Percentiles rank a stretch among this genome's conserved stretches.
These are phyloP conservation scores for Macroteleia sp. DNA, from an alignment of 2,888 invertebrate genomes.

Conservation along the genomic window DNA sequence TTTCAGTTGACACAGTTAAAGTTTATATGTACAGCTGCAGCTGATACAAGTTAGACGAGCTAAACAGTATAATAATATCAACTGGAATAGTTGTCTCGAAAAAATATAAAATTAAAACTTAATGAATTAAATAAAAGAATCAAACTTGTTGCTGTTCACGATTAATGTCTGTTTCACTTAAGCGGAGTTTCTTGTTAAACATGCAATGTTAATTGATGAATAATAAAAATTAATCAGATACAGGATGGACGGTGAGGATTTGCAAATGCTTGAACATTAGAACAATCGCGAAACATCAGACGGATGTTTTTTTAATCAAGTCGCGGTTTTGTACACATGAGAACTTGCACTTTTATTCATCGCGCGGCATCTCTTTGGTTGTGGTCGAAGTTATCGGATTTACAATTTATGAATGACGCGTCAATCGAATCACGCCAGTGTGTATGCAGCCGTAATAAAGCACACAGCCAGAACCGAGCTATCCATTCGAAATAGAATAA, in stretches of 20 bases:
- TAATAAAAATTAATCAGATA: not conserved
- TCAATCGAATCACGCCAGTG: conserved; percentile 38
- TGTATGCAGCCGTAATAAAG: conserved; percentile 16
- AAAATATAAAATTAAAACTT: too few relatives aligned
- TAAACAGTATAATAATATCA: too few relatives aligned
- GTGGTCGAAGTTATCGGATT: conserved; percentile 19
- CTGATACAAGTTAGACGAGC: too few relatives aligned
- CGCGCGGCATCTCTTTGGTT: conserved; percentile 38
- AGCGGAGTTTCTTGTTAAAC: too few relatives aligned
- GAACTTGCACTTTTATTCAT: conserved; percentile 26
- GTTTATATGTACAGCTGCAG: too few relatives aligned
- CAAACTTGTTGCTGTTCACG: too few relatives aligned
- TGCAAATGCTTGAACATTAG: conserved; percentile 1
- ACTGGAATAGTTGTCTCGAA: too few relatives aligned
- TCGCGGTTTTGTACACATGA: conserved; percentile 27
- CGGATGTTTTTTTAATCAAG: conserved; percentile 25
- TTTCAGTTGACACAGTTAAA: too few relatives aligned
- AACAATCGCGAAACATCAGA: conserved; percentile 33
- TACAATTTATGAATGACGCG: conserved; percentile 55
- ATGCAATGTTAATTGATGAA: too few relatives aligned
- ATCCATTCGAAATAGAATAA: conserved; percentile 24
- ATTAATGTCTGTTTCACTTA: too few relatives aligned
- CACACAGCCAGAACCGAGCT: conserved; percentile 15
- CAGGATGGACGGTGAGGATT: not conserved
- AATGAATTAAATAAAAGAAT: too few relatives aligned